Evolutionary conservation across 1,140 invertebrate species (phyloP).

Genomic region (Microplitis mediator): DNA sequence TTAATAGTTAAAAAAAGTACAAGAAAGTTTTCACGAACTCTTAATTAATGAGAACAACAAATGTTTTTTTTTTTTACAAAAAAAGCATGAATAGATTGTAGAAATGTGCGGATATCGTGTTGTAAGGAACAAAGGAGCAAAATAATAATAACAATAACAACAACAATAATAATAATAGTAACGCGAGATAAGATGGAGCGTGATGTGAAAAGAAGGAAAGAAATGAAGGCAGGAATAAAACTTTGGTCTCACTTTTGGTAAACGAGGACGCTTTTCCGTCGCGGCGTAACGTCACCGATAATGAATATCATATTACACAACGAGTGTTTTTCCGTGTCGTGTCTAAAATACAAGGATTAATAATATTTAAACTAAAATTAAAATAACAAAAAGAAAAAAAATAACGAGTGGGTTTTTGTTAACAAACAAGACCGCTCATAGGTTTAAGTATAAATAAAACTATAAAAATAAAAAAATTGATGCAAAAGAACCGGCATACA

Average conservation of each 20-base stretch:
- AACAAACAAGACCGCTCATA: neutral
- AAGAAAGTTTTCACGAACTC: too few species aligned
- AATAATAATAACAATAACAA: neutral
- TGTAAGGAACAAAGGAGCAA: neutral
- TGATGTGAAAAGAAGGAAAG: neutral
- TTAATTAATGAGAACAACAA: too few species aligned
- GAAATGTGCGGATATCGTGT: too few species aligned
- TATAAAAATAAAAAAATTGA: neutral
- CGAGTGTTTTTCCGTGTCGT: constrained; percentile 26
- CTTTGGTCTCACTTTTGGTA: neutral
- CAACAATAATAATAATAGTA: neutral
- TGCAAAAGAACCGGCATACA: constrained; percentile 2
- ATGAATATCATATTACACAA: constrained; percentile 31
- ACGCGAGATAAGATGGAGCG: neutral
- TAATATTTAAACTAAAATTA: neutral
- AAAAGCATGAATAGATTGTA: too few species aligned
- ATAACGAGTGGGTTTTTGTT: neutral
- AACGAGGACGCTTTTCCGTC: neutral
- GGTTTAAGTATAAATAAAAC: neutral
- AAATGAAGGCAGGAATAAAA: neutral
- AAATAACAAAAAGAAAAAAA: neutral
- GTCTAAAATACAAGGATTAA: constrained; percentile 8
- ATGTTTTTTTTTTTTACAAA: too few species aligned
- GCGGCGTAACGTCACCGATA: constrained; percentile 16
- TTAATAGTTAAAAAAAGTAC: too few species aligned